Conservation (phyloP, 2,113 vertebrate genomes). For the Panthera leo region DNA sequence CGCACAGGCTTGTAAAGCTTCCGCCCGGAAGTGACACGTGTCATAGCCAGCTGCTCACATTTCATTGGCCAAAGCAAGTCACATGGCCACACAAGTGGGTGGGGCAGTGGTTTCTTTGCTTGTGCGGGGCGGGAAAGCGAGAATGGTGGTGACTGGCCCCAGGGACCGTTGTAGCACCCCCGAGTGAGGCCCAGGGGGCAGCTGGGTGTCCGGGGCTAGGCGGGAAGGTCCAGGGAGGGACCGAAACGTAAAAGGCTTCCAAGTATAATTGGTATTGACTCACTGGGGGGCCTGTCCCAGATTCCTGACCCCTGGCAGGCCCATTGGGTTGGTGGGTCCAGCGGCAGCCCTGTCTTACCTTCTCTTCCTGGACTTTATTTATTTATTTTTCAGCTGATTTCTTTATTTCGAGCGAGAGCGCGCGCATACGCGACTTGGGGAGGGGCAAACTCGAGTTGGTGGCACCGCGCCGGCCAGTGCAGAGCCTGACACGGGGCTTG, state of each 20-base stretch:
- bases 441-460: neutral
- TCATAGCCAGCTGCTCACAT: neutral
- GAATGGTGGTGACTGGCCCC: too few relatives aligned
- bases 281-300: neutral
- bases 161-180: neutral
- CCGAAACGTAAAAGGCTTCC: neutral
- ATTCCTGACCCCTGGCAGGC: neutral
- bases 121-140: neutral
- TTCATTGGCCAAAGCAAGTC: neutral
- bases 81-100: neutral
- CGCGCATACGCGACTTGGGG: neutral
- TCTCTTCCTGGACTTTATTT: neutral
- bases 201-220: neutral
- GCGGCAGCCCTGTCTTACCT: neutral
- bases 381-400: neutral
- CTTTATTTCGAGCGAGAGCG: neutral
- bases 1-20: neutral
- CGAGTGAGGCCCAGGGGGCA: fast-evolving
- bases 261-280: neutral
- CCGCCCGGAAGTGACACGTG: fast-evolving
- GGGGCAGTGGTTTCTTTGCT: neutral
- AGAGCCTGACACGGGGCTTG: neutral
- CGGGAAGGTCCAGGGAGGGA: neutral
- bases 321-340: neutral
- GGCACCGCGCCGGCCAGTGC: too few relatives aligned